Evolutionary conservation across 2,113 vertebrate species (phyloP).

Genomic region (Mormyrus iriodes): DNA sequence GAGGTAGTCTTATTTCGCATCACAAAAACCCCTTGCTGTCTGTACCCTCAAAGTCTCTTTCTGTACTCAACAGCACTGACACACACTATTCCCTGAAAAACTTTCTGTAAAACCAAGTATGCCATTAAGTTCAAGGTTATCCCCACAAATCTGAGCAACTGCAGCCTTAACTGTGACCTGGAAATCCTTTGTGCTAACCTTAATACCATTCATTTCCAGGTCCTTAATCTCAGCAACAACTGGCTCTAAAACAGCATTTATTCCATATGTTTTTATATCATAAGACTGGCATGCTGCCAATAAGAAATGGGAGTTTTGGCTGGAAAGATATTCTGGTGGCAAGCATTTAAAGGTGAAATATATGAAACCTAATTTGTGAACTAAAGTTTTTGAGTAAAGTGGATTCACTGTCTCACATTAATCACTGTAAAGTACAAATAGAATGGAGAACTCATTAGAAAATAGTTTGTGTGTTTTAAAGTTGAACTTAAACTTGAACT

Average conservation of each 20-base stretch:
- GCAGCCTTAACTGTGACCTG: not conserved
- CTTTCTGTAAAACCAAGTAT: not conserved
- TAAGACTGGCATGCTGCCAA: not conserved
- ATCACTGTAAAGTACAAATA: not conserved
- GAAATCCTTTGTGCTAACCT: not conserved
- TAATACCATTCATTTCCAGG: not conserved
- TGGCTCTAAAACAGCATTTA: not conserved
- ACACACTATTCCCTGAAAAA: not conserved
- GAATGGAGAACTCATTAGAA: not conserved
- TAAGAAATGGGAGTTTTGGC: not conserved
- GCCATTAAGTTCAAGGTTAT: not conserved
- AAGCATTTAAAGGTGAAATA: not conserved
- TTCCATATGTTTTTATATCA: not conserved
- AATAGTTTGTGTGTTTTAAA: not conserved
- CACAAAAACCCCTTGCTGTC: not conserved
- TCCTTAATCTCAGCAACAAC: not conserved
- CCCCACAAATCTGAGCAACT: not conserved
- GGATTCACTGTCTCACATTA: not conserved
- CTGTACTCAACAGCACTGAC: not conserved
- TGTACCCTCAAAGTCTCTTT: not conserved
- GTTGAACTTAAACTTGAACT: no score
- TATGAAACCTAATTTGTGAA: not conserved
- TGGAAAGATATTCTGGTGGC: not conserved
- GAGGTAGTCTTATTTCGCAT: not conserved
- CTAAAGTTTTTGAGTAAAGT: not conserved